These are phyloP conservation scores for Ispidina lecontei DNA, from an alignment of 2,797 vertebrate species.

Conservation along the genomic window DNA sequence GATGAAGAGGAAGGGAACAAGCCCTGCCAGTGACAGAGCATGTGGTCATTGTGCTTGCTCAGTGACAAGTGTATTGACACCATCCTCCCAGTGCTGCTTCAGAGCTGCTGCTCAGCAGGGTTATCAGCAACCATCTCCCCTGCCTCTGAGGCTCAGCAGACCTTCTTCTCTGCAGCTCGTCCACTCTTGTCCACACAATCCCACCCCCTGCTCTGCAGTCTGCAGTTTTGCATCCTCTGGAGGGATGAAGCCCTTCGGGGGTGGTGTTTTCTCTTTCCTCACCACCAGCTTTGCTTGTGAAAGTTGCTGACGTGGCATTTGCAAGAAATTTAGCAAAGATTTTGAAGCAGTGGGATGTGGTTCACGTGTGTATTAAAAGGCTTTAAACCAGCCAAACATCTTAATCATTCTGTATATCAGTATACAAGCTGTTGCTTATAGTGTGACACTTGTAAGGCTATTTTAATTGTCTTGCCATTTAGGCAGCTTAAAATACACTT, in stretches of 20 bases:
- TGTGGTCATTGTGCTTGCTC: neutral
- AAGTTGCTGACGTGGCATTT: neutral
- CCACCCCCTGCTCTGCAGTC: neutral
- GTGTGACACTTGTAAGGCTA: neutral
- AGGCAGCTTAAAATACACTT: neutral
- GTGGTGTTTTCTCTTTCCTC: neutral
- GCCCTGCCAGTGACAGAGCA: neutral
- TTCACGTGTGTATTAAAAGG: neutral
- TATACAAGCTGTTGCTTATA: neutral
- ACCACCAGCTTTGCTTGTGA: neutral
- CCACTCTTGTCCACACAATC: accelerated
- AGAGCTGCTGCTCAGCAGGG: accelerated
- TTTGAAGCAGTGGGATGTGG: neutral
- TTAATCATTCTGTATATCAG: too few species aligned
- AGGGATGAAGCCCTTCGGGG: neutral
- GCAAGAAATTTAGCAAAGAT: neutral
- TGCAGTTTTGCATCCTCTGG: neutral
- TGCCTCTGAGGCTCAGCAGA: neutral
- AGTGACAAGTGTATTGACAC: accelerated
- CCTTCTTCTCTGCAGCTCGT: neutral
- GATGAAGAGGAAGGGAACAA: neutral
- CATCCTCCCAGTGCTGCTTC: neutral
- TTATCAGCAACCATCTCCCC: neutral
- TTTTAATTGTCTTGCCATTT: neutral
- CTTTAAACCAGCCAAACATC: neutral